Conservation (phyloP, 2,113 vertebrate genomes). For the Pangasianodon hypophthalmus region DNA sequence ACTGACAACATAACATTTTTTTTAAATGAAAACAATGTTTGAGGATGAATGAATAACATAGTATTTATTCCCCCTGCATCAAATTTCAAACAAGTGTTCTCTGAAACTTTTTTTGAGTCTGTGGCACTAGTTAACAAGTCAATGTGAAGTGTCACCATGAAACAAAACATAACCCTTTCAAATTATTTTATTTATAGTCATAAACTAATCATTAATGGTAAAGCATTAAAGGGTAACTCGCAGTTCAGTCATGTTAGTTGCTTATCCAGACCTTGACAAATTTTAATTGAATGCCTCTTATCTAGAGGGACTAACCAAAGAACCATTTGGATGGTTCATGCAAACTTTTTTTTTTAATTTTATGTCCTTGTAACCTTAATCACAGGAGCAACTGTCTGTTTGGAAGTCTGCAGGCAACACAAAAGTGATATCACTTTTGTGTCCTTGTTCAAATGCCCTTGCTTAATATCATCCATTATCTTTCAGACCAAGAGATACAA, state of each 20-base stretch:
- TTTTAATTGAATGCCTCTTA: background rate
- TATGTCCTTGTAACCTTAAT: background rate
- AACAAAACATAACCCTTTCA: background rate
- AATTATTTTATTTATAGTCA: background rate
- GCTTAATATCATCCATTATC: constrained; percentile 11
- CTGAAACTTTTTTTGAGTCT: background rate
- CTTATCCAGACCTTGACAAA: background rate
- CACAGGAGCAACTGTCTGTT: background rate
- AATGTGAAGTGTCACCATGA: background rate
- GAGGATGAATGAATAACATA: background rate
- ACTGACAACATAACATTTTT: background rate
- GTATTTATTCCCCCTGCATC: background rate
- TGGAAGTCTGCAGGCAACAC: background rate
- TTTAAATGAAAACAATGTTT: background rate
- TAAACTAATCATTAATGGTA: background rate
- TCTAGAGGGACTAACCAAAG: background rate
- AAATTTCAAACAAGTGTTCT: background rate
- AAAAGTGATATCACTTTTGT: background rate
- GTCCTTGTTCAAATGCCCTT: constrained; percentile 20
- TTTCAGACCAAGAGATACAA: background rate
- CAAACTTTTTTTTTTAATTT: background rate
- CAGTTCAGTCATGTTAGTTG: background rate
- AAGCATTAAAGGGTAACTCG: background rate
- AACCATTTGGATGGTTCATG: background rate
- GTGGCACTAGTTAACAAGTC: background rate